phyloP scores from a whole-genome alignment of 2,888 invertebrate genomes.

The Octodonta nipae region DNA sequence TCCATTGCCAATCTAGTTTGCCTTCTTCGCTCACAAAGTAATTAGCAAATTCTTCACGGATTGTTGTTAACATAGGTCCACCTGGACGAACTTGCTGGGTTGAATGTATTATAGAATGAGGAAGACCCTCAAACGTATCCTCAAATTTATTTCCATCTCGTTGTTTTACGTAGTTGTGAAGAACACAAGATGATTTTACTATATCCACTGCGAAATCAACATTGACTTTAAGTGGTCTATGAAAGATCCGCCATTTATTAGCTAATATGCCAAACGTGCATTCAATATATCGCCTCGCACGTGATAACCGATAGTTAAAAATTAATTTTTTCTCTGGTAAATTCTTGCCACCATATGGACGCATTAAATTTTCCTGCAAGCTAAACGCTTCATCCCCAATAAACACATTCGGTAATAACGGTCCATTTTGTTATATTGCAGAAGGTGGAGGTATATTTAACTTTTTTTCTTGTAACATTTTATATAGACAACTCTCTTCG shows the following conservation, averaged over 20 bases:
- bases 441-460: conserved; percentile 2
- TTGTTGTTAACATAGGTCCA: too few species aligned
- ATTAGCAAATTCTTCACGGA: too few species aligned
- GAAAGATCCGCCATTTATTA: conserved; percentile 11
- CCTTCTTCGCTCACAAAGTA: too few species aligned
- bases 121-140: too few species aligned
- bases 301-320: conserved; percentile 8
- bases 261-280: conserved; percentile 10
- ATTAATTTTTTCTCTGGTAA: conserved; percentile 3
- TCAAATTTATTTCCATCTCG: conserved; percentile 6
- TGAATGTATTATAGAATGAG: too few species aligned
- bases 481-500: conserved; percentile 2
- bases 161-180: conserved; percentile 6
- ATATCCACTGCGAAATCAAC: conserved; percentile 4
- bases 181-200: conserved; percentile 6
- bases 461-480: neutral
- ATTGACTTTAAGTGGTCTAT: conserved; percentile 7
- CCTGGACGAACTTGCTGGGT: too few species aligned
- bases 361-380: conserved; percentile 4
- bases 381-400: conserved; percentile 8
- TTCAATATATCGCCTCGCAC: conserved; percentile 6
- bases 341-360: conserved; percentile 6
- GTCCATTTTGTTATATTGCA: conserved; percentile 1
- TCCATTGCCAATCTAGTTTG: too few species aligned
- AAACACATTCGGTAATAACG: conserved; percentile 4